Conservation (phyloP, 92 coral and sea anemone genomes). For the Phymanthus crucifer region DNA sequence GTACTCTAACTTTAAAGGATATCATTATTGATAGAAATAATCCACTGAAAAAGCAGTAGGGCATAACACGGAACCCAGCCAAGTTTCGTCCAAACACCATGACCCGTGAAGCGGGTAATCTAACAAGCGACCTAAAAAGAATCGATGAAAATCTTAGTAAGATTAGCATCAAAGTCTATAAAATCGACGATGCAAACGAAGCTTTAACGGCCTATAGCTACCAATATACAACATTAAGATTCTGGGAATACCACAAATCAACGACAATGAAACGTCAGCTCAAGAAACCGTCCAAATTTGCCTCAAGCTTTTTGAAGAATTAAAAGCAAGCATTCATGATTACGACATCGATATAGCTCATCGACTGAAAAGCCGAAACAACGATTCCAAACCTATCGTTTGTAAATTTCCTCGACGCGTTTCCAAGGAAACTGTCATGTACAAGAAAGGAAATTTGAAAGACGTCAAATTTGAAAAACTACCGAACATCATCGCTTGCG, state of each 20-base stretch:
- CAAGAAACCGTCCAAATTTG: slow-evolving; percentile 8
- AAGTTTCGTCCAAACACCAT: too few relatives aligned
- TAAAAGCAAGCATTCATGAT: not conserved
- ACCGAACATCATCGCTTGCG: too few relatives aligned
- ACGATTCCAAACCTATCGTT: slow-evolving; percentile 19
- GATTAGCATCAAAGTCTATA: slow-evolving; percentile 4
- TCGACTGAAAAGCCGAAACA: slow-evolving; percentile 3
- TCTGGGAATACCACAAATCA: slow-evolving; percentile 8
- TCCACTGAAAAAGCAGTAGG: too few relatives aligned
- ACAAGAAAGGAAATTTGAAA: too few relatives aligned
- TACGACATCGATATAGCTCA: slow-evolving; percentile 27
- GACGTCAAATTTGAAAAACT: too few relatives aligned
- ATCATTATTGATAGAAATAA: too few relatives aligned
- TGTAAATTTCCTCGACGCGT: slow-evolving; percentile 29
- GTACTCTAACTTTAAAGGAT: too few relatives aligned
- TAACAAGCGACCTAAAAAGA: slow-evolving; percentile 15
- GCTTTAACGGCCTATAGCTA: slow-evolving; percentile 9
- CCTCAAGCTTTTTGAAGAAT: not conserved
- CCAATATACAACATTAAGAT: slow-evolving; percentile 24
- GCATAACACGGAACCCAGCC: too few relatives aligned
- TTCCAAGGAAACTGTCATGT: slow-evolving; percentile 35
- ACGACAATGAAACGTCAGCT: not conserved
- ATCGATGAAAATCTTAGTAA: slow-evolving; percentile 7
- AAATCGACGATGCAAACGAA: slow-evolving; percentile 31
- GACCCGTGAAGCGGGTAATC: too few relatives aligned